These are phyloP conservation scores for Aleiodes testaceus DNA, from an alignment of 2,888 invertebrate genomes.

Conservation along the genomic window DNA sequence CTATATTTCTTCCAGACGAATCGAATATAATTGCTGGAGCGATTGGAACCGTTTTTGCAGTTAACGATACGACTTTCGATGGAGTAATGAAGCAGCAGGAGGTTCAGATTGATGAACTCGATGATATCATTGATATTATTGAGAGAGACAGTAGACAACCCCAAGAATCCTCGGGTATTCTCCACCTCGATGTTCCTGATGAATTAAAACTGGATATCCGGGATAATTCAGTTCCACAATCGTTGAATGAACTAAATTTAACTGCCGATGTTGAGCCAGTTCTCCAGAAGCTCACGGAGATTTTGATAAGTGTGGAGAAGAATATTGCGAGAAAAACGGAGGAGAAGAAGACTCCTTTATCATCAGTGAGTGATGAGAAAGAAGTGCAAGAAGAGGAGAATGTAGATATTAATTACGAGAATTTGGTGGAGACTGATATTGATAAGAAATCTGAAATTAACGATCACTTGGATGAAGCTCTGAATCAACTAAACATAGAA, in stretches of 20 bases:
- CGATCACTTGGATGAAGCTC: slow-evolving; percentile 14
- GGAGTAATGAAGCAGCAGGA: slow-evolving; percentile 26
- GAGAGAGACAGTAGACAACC: slow-evolving; percentile 52
- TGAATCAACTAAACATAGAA: background rate
- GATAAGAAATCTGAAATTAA: slow-evolving; percentile 15
- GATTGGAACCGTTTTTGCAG: slow-evolving; percentile 8
- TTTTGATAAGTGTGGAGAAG: slow-evolving; percentile 49
- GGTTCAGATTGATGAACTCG: slow-evolving; percentile 55
- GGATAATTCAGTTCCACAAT: slow-evolving; percentile 41
- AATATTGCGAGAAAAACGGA: slow-evolving; percentile 49
- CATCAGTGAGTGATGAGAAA: slow-evolving; percentile 42
- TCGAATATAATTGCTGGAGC: slow-evolving; percentile 55
- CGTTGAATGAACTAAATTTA: slow-evolving; percentile 44
- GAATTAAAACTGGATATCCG: slow-evolving; percentile 20
- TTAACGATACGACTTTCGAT: background rate
- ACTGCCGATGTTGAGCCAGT: slow-evolving; percentile 53
- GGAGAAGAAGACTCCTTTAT: background rate
- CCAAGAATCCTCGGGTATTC: background rate
- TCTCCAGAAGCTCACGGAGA: slow-evolving; percentile 52
- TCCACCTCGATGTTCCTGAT: slow-evolving; percentile 8
- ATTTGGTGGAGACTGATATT: slow-evolving; percentile 14
- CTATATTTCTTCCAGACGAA: slow-evolving; percentile 60
- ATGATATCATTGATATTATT: slow-evolving; percentile 58
- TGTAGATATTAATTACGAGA: slow-evolving; percentile 5
- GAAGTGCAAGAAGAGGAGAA: slow-evolving; percentile 43